phyloP scores from a whole-genome alignment of 1,140 invertebrate species.

The Drosophila arawakana region DNA sequence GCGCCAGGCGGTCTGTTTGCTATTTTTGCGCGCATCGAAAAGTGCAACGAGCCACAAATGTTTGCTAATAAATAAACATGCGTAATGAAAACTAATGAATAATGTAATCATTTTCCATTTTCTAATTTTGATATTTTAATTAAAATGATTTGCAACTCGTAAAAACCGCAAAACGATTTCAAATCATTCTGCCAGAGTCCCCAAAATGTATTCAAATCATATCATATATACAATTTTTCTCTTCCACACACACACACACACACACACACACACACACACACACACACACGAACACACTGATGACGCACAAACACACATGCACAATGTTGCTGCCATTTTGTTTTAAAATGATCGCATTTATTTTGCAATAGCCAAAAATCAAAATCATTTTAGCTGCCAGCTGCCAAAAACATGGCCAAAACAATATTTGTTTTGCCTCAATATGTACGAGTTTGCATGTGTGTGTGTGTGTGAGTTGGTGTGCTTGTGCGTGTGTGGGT shows the following conservation, averaged over 20 bases:
- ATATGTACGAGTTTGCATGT: constrained; percentile 30
- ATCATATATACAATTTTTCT: constrained; percentile 68
- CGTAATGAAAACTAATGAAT: constrained; percentile 84
- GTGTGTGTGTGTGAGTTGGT: constrained; percentile 24
- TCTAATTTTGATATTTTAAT: constrained; percentile 84
- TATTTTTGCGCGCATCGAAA: constrained; percentile 17
- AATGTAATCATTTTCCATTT: constrained; percentile 84
- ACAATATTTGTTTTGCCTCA: constrained; percentile 69
- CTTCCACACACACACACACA: neutral
- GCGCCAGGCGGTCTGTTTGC: constrained; percentile 53
- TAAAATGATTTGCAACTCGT: constrained; percentile 85
- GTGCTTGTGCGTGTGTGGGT: constrained; percentile 42
- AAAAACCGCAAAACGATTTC: constrained; percentile 84
- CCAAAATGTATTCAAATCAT: constrained; percentile 72
- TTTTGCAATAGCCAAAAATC: constrained; percentile 71
- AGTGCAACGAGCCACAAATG: constrained; percentile 44
- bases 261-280: constrained; percentile 1
- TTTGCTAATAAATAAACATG: constrained; percentile 77
- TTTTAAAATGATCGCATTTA: constrained; percentile 81
- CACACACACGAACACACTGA: constrained; percentile 10
- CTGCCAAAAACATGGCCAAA: constrained; percentile 60
- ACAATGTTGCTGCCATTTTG: constrained; percentile 60
- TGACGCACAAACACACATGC: constrained; percentile 4
- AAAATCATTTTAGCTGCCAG: constrained; percentile 66
- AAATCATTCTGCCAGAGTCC: constrained; percentile 70